Evolutionary conservation across 1,140 invertebrate species (phyloP), one percentile per base, ranked within the genome.

Genomic region (Drosophila sp.): DNA sequence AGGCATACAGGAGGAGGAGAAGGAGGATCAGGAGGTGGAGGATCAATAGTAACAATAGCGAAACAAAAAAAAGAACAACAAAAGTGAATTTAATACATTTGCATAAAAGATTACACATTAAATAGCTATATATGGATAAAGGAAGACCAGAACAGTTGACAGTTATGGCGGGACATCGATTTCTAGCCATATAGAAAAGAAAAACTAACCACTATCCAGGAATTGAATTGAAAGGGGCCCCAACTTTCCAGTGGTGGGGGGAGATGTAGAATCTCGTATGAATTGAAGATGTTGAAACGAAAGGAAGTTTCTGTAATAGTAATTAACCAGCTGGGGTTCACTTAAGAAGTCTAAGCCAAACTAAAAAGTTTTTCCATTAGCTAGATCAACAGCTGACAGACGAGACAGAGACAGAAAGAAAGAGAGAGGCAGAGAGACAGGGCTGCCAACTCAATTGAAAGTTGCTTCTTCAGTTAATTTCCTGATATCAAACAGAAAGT

Each of bases 51-150:
- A 7, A 23, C 17, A 23, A 47, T 23, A 25, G 17, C 44, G 17
- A 17, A 17, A 17, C 17, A 17, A 17, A 17, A 17, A 17, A 38
- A 50, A 29, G 4, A 72, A 76, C 77, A 81, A 70, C 73, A 81
- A 81, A 81, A 81, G 79, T 81, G 79, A 81, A 81, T 81, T 80
- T 66, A 81, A 81, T 70, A 67, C 61, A 76, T 80, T 80, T 80
- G 60, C 78, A 80, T 80, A 76, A 66, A 3, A 40, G 41, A 40
- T 63, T 7, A 54, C 4, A 38, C 29, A 35, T 50, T 27, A 27
- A 50, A 50, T 50, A 38, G 10, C 3, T 10, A 38, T 10, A 38
- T 38, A 27, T 47, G 23, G 44, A 4, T 50, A 27, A 50, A 27
- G 23, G 44, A 50, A 50, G 44, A 50, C 7, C 44, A 50, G 2